These are phyloP conservation scores for Ammodramus savannarum DNA, from an alignment of 2,113 vertebrate genomes.

Conservation along the genomic window DNA sequence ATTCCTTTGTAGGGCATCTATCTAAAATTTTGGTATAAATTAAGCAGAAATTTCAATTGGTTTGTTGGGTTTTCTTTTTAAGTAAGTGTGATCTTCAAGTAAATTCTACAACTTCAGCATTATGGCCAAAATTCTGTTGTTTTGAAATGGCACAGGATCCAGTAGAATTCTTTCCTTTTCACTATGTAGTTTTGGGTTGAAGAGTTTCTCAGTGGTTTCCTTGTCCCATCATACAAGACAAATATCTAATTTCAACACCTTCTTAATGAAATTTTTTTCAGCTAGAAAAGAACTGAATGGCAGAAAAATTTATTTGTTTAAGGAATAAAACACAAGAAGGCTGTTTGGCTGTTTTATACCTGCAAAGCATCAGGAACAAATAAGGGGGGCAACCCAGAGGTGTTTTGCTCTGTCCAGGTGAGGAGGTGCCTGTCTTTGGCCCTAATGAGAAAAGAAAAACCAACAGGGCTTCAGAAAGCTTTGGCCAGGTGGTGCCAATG, in stretches of 20 bases:
- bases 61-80: not conserved
- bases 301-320: not conserved
- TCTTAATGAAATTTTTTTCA: not conserved
- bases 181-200: accelerated
- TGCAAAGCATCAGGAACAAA: not conserved
- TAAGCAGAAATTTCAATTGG: not conserved
- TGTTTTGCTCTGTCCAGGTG: not conserved
- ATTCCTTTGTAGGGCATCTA: not conserved
- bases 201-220: not conserved
- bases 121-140: not conserved
- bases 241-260: not conserved
- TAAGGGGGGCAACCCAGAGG: not conserved
- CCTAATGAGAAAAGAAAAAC: not conserved
- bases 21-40: not conserved
- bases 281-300: not conserved
- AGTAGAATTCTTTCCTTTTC: not conserved
- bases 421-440: not conserved
- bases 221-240: not conserved
- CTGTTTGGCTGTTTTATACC: not conserved
- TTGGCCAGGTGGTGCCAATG: not conserved
- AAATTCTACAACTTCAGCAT: not conserved
- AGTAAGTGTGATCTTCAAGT: not conserved
- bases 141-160: not conserved
- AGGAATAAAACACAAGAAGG: not conserved
- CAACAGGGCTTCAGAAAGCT: not conserved